Base-by-base conservation (phyloP, 1,140 invertebrate genomes). In the Bombus confusus region DNA sequence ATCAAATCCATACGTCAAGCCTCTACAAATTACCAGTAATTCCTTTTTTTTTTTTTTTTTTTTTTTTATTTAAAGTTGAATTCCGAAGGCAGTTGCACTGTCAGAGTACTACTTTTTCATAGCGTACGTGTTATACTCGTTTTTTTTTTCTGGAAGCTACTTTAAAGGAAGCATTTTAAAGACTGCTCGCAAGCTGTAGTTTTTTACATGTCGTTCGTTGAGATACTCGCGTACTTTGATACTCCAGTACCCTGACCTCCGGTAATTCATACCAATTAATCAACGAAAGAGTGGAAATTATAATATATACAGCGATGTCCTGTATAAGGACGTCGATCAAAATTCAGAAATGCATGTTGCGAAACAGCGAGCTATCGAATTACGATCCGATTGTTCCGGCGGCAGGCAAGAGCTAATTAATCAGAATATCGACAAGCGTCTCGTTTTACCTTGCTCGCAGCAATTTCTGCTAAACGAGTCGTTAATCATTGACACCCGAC, bases 401-500 rank as follows among this genome's bases (percentile, higher is more conserved):
- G 37, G 59, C 47, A 72, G 73, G 52, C 59, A 52, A 78, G 68
- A 74, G 82, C 85, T 84, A 88, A 88, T 88, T 88, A 88, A 88
- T 88, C 78, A 85, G 75, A 81, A 84, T 88, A 88, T 80, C 83
- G 76, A 47, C 72, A 79, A 77, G 57, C 64, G 62, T 87, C 62
- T 88, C 66, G 31, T 78, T 75, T 78, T 88, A 82, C 66, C 59
- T 62, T 12, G 41, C 39, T 59, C 28, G 66, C 64, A 22, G 34
- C 80, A 83, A 74, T 72, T 64, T 74, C 78, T 66, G 47, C 22
- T 81, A 88, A 88, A 59, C 82, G 87, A 79, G 73, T 88, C 86
- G 79, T 88, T 88, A 83, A 85, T 88, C 77, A 88, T 84, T 76
- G 59, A 73, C 64, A 84, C 64, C 74, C 74, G 59, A 87, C 87